These are phyloP conservation scores for Daubentonia madagascariensis DNA, from an alignment of 2,113 vertebrate species.

Conservation along the genomic window DNA sequence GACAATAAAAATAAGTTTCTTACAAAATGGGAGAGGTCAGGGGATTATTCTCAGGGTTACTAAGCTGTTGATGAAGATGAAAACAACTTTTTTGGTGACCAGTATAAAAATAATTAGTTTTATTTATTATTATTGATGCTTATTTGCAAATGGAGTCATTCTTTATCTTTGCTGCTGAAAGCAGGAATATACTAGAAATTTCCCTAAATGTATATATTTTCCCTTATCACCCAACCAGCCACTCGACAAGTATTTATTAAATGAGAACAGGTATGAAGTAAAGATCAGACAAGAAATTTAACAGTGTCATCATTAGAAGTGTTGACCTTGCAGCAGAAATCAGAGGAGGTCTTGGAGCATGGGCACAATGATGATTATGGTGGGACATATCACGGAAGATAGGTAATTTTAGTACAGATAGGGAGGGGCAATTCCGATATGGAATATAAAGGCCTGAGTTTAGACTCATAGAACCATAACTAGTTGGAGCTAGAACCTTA, in stretches of 20 bases:
- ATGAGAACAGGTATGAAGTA: neutral
- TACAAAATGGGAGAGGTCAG: neutral
- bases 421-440: neutral
- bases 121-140: neutral
- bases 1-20: conserved; percentile 49
- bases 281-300: neutral
- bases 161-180: conserved; percentile 23
- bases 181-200: neutral
- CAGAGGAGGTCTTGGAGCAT: neutral
- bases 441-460: neutral
- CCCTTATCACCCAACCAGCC: neutral
- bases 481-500: neutral
- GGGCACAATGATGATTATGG: neutral
- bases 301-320: neutral
- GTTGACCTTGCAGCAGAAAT: neutral
- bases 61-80: neutral
- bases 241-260: neutral
- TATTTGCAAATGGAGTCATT: neutral
- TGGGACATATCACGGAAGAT: neutral
- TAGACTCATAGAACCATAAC: neutral
- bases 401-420: neutral
- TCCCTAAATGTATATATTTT: neutral
- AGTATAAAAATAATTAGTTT: neutral
- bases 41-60: conserved; percentile 15
- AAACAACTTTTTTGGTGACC: neutral